Evolutionary conservation across 2,113 vertebrate species (phyloP).

Genomic region (Mesoclemmys tuberculata): DNA sequence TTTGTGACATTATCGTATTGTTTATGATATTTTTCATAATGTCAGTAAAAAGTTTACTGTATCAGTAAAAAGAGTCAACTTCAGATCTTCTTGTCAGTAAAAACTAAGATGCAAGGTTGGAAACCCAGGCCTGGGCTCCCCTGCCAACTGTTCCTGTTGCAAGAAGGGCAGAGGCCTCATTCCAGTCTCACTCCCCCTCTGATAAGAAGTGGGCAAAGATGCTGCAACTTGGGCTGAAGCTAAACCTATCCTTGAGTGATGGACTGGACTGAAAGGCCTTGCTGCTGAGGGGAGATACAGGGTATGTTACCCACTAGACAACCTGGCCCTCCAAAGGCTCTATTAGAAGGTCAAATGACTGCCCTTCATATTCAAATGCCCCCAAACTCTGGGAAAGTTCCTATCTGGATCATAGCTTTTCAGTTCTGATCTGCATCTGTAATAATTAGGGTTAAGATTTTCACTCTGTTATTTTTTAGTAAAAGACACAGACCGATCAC

Average conservation of each 20-base stretch:
- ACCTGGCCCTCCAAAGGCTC: not conserved
- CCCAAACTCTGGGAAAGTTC: not conserved
- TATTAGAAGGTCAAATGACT: not conserved
- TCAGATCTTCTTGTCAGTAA: no score
- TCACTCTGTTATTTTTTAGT: no score
- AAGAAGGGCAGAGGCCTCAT: not conserved
- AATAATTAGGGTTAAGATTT: not conserved
- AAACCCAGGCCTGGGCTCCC: no score
- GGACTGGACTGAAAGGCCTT: not conserved
- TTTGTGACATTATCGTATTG: no score
- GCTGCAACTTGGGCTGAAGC: not conserved
- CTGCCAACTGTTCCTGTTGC: not conserved
- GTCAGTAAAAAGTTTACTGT: no score
- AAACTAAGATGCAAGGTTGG: no score
- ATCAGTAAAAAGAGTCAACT: no score
- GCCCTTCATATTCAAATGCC: not conserved
- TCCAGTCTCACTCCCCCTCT: not conserved
- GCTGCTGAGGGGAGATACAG: not conserved
- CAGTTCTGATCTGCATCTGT: not conserved
- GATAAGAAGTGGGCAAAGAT: not conserved
- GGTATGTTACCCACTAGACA: not conserved
- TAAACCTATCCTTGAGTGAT: not conserved
- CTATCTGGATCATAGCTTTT: not conserved
- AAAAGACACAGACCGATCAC: no score
- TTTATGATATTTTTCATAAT: no score